These are phyloP conservation scores for Lipotes vexillifer DNA, from an alignment of 2,113 vertebrate genomes.

Conservation along the genomic window DNA sequence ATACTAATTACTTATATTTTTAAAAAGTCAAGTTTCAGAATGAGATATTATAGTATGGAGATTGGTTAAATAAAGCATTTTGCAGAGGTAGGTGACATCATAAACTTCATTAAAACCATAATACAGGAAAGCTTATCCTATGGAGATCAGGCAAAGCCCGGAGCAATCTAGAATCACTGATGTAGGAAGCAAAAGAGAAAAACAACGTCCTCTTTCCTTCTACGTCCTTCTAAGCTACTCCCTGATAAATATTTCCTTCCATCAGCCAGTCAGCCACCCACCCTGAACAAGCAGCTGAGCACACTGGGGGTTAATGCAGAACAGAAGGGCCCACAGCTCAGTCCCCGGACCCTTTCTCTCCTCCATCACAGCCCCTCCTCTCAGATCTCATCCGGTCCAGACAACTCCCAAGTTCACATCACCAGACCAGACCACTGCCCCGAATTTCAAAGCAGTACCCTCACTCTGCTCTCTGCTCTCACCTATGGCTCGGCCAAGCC, in stretches of 20 bases:
- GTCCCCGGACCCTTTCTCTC: background rate
- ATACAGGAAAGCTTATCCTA: background rate
- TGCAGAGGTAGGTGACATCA: background rate
- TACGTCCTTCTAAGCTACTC: background rate
- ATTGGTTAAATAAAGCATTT: background rate
- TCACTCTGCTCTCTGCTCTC: no score
- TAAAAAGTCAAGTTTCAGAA: background rate
- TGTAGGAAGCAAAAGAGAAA: background rate
- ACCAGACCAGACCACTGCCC: background rate
- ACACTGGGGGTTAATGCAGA: background rate
- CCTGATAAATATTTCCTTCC: background rate
- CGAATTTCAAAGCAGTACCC: background rate
- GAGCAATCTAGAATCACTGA: background rate
- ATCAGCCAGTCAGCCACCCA: no score
- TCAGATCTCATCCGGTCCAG: background rate
- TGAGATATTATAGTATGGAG: background rate
- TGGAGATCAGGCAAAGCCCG: background rate
- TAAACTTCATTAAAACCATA: background rate
- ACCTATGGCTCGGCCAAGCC: no score
- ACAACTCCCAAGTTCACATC: background rate
- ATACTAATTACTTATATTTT: background rate
- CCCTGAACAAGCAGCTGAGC: background rate
- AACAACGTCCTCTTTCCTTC: background rate
- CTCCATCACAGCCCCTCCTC: background rate
- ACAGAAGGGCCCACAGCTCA: no score